A percentile compares a stretch with the other conserved stretches of the same genome.
These are phyloP conservation scores for Ligdia adustata DNA, from an alignment of 2,888 invertebrate genomes.

Conservation along the genomic window DNA sequence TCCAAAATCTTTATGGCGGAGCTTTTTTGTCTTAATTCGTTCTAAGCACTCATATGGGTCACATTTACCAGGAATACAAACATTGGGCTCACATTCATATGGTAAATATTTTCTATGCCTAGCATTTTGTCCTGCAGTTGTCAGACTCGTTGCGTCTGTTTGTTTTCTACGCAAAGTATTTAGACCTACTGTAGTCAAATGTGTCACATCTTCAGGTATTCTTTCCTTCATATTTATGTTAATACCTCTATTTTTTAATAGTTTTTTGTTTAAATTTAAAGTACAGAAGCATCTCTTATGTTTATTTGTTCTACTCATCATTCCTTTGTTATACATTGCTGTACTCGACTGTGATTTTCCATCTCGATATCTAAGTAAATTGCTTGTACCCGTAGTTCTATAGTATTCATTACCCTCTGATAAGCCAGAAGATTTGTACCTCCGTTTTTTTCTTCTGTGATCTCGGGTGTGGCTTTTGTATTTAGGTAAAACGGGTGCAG, in stretches of 20 bases:
- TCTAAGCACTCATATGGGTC: constrained; percentile 46
- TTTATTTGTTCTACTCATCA: background rate
- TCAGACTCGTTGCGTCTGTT: background rate
- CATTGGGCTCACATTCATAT: constrained; percentile 51
- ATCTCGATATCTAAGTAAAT: background rate
- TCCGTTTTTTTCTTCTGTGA: background rate
- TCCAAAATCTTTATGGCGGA: too few species aligned
- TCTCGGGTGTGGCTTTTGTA: too few species aligned
- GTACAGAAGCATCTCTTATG: constrained; percentile 13
- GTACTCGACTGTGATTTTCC: background rate
- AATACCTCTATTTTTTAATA: background rate
- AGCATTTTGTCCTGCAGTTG: constrained; percentile 2
- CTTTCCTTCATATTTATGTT: constrained; percentile 2
- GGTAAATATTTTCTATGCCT: constrained; percentile 33
- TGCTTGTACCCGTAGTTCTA: background rate
- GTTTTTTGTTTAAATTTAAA: constrained; percentile 20
- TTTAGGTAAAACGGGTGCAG: too few species aligned
- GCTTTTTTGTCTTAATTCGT: constrained; percentile 43
- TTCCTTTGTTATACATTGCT: background rate
- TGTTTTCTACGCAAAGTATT: too few species aligned
- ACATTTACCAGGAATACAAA: constrained; percentile 51
- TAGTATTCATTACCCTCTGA: background rate
- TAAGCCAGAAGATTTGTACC: background rate
- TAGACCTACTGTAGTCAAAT: too few species aligned
- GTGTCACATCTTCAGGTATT: too few species aligned